Conservation (phyloP, 2,888 invertebrate genomes). For the Rhabditoides inermis region DNA sequence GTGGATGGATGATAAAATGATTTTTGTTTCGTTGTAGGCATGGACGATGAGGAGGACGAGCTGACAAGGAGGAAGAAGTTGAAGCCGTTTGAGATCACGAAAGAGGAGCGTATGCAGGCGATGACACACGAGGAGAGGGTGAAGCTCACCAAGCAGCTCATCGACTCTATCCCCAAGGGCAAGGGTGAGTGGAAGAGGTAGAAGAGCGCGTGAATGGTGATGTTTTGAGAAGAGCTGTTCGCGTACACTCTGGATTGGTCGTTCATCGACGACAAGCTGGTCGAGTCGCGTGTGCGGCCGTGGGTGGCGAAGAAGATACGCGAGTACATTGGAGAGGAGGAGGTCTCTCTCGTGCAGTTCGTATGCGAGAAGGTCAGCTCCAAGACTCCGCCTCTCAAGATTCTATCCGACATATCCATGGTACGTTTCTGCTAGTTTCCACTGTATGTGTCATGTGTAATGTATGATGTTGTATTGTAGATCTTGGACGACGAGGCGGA, state of each 20-base stretch:
- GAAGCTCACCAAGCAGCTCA: conserved; percentile 87
- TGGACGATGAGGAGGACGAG: conserved; percentile 42
- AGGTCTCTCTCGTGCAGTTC: conserved; percentile 94
- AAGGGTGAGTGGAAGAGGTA: conserved; percentile 58
- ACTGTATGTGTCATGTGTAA: neutral
- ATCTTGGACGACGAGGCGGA: conserved; percentile 98
- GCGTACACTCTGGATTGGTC: conserved; percentile 85
- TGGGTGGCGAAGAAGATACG: conserved; percentile 99
- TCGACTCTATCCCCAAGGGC: conserved; percentile 94
- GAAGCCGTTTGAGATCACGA: conserved; percentile 45
- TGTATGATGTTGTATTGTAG: conserved; percentile 58
- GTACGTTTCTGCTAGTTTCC: conserved; percentile 57
- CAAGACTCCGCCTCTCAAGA: conserved; percentile 81
- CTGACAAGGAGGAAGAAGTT: conserved; percentile 35
- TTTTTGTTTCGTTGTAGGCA: too few species aligned
- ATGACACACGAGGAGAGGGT: conserved; percentile 71
- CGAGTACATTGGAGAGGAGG: conserved; percentile 92
- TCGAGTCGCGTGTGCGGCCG: conserved; percentile 92
- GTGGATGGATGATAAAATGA: too few species aligned
- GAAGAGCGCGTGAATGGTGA: too few species aligned
- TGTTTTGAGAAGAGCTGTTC: conserved; percentile 71
- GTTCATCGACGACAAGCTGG: conserved; percentile 69
- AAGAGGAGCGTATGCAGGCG: conserved; percentile 44
- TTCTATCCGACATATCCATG: conserved; percentile 97
- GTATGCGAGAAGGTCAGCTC: conserved; percentile 95